Base-by-base conservation (phyloP, 2,797 vertebrate species). In the Platalea minor region DNA sequence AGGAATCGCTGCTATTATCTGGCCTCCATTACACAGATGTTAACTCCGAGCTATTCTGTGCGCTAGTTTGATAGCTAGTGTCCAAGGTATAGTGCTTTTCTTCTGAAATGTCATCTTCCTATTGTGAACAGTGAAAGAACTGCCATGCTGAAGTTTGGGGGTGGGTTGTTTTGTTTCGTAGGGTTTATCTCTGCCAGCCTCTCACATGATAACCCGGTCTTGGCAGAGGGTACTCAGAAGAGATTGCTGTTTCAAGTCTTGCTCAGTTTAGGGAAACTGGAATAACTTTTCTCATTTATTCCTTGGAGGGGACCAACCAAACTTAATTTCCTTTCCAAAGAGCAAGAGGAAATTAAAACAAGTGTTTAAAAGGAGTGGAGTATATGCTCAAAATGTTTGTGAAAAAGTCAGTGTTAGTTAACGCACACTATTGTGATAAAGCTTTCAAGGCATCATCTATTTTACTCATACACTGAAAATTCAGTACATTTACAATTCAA, bases 181-280 rank as follows among this genome's bases (percentile, higher is more conserved):
- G 59, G 51, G 19, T 85, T 95, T 95, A 95, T 93, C 95, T 95
- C 73, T 76, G 57, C 68, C 43, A 84, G 46, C 70, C 77, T 95
- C 85, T 65, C 1, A 6, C 56, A 53, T 24, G 64, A 41, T 74
- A 93, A 50, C 29, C 90, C 53, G 98, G 97, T 98, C 96, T 98
- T 97, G 33, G 98, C 98, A 11, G 98, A 98, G 82, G 99, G 98
- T 96, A 99, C 99, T 98, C 98, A 99, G 91, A 99, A 99, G 68
- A 99, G 98, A 96, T 98, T 99, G 97, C 98, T 99, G 97, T 99
- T 99, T 98, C 98, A 98, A 53, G 97, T 98, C 87, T 98, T 98
- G 96, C 98, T 99, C 95, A 98, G 97, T 0, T 98, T 99, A 72
- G 99, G 89, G 93, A 99, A 99, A 23, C 98, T 97, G 0, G 98